Base-by-base conservation (phyloP, 2,113 vertebrate species). In the Dryoscopus gambensis region DNA sequence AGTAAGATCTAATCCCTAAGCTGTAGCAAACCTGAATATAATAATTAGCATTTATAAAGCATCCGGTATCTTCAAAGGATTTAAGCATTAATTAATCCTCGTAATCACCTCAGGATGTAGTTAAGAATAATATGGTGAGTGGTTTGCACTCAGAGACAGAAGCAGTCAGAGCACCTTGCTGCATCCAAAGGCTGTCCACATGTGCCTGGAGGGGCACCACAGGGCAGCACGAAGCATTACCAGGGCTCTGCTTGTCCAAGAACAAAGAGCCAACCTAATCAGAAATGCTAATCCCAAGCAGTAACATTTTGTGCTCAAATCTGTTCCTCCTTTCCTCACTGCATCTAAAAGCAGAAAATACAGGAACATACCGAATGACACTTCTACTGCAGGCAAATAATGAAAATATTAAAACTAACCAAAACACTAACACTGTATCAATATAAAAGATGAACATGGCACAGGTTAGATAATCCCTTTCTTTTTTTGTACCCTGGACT, bases 41-140 rank as follows among this genome's bases (percentile, higher is more conserved):
- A 75, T 96, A 96, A 95, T 96, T 95, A 93, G 50, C 83, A 90
- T 84, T 90, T 94, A 86, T 82, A 96, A 93, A 94, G 88, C 80
- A 94, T 84, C 86, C 5, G 1, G 68, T 92, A 67, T 81, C 83
- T 90, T 93, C 82, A 90, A 92, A 95, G 76, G 70, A 63, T 40
- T 86, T 44, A 84, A 84, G 64, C 49, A 46, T 84, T 90, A 93
- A 89, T 93, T 92, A 93, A 87, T 95, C 73, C 71, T 86, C 18
- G 0, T n/a, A 84, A 88, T 64, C 55, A 93, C 93, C 73, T 84
- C 85, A 77, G 92, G 79, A 90, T 78, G 79, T 81, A 90, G 47
- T 93, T 92, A 75, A 64, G 28, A 28, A 30, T 70, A 74, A 74
- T 40, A 81, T 3, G 25, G 73, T 64, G 77, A 90, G 69, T 90